phyloP scores from a whole-genome alignment of 2,113 vertebrate genomes.

The Phasianus colchicus region DNA sequence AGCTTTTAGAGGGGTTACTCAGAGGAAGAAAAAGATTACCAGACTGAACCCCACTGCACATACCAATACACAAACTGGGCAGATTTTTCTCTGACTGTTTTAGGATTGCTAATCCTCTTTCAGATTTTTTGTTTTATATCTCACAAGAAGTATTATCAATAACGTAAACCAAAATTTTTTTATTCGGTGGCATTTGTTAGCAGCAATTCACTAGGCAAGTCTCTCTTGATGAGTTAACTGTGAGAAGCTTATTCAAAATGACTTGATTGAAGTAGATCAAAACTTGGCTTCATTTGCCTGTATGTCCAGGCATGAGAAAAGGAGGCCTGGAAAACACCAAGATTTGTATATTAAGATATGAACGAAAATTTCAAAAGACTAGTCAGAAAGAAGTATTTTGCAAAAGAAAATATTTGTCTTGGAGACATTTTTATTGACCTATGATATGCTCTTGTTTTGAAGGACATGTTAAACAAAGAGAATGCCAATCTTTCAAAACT shows the following conservation, averaged over 20 bases:
- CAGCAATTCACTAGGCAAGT: not conserved
- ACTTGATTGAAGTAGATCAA: not conserved
- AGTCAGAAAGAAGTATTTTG: not conserved
- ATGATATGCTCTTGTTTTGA: constrained; percentile 36
- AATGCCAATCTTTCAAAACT: constrained; percentile 30
- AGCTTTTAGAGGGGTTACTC: constrained; percentile 17
- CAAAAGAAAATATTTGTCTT: constrained; percentile 43
- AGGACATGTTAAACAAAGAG: constrained; percentile 54
- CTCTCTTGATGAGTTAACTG: not conserved
- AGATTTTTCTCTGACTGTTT: not conserved
- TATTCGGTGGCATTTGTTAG: not conserved
- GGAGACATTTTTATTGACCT: constrained; percentile 47
- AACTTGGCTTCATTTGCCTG: not conserved
- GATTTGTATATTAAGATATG: not conserved
- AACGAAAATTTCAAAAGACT: constrained; percentile 10
- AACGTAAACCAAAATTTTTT: not conserved
- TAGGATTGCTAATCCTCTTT: not conserved
- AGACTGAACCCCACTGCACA: not conserved
- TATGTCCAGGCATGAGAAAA: not conserved
- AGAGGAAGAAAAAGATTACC: not conserved
- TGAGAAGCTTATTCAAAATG: not conserved
- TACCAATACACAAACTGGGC: not conserved
- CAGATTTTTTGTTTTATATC: not conserved
- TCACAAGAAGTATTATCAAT: not conserved
- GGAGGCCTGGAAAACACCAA: not conserved